These are phyloP conservation scores for Adoxophyes honmai DNA, from an alignment of 1,140 invertebrate genomes.

Conservation along the genomic window DNA sequence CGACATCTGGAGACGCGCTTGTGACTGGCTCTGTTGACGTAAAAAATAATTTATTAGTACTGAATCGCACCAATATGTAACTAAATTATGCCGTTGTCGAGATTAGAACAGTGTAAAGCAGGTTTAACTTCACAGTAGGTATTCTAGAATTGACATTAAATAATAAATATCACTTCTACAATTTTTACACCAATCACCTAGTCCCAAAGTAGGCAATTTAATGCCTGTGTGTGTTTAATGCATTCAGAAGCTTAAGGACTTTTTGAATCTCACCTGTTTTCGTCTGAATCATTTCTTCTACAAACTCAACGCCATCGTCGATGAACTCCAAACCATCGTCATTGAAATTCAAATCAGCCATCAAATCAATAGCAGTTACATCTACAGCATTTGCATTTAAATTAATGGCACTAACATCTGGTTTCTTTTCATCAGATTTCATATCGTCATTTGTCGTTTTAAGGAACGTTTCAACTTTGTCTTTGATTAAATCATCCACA, in stretches of 20 bases:
- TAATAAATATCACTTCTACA: too few relatives aligned
- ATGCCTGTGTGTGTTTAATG: too few relatives aligned
- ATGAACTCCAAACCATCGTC: conserved; percentile 50
- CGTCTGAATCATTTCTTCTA: conserved; percentile 23
- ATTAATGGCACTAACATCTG: neutral
- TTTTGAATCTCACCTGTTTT: neutral
- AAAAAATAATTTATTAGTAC: too few relatives aligned
- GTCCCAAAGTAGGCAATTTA: too few relatives aligned
- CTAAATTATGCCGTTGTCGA: too few relatives aligned
- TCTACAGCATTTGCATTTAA: neutral
- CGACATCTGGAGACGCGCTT: too few relatives aligned
- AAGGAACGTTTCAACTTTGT: conserved; percentile 1
- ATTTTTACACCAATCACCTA: too few relatives aligned
- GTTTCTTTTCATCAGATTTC: conserved; percentile 19
- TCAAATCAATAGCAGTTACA: neutral
- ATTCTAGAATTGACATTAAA: too few relatives aligned
- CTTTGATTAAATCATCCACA: conserved; percentile 15
- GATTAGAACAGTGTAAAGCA: too few relatives aligned
- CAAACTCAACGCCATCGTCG: conserved; percentile 46
- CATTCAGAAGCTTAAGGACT: neutral
- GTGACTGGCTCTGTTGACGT: too few relatives aligned
- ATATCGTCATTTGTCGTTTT: conserved; percentile 9
- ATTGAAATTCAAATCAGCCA: conserved; percentile 8
- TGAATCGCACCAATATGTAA: too few relatives aligned
- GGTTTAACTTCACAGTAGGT: too few relatives aligned